phyloP scores from a whole-genome alignment of 2,888 invertebrate species.

The Deilephila elpenor region DNA sequence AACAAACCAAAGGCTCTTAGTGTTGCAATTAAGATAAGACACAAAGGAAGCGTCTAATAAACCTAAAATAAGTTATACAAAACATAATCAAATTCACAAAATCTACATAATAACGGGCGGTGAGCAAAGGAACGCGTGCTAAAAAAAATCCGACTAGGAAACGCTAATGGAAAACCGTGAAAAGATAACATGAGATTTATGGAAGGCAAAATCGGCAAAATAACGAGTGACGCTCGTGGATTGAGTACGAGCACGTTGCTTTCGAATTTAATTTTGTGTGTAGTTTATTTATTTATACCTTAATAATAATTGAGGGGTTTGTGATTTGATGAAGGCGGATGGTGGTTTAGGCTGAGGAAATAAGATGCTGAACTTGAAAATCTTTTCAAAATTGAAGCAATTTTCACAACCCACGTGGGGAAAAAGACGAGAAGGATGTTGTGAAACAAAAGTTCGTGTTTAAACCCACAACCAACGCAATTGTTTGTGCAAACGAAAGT shows the following conservation, averaged over 20 bases:
- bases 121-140: constrained; percentile 12
- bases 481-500: too few species aligned
- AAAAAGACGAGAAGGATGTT: too few species aligned
- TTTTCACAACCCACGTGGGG: too few species aligned
- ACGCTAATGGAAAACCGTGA: constrained; percentile 54
- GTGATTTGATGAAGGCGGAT: too few species aligned
- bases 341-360: too few species aligned
- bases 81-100: constrained; percentile 27
- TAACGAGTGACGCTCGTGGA: constrained; percentile 39
- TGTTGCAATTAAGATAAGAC: constrained; percentile 15
- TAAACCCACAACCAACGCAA: too few species aligned
- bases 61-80: constrained; percentile 19
- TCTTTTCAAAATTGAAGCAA: too few species aligned
- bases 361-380: too few species aligned
- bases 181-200: constrained; percentile 60
- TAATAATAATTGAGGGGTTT: too few species aligned
- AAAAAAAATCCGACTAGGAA: constrained; percentile 44
- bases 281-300: constrained; percentile 32
- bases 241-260: background rate
- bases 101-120: constrained; percentile 26
- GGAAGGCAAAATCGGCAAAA: constrained; percentile 53
- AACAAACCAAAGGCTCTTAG: constrained; percentile 19
- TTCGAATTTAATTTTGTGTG: constrained; percentile 13
- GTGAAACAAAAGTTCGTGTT: too few species aligned
- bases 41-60: constrained; percentile 23